These are phyloP conservation scores for Drosophila biarmipes DNA, from an alignment of 1,140 invertebrate genomes.

Conservation along the genomic window DNA sequence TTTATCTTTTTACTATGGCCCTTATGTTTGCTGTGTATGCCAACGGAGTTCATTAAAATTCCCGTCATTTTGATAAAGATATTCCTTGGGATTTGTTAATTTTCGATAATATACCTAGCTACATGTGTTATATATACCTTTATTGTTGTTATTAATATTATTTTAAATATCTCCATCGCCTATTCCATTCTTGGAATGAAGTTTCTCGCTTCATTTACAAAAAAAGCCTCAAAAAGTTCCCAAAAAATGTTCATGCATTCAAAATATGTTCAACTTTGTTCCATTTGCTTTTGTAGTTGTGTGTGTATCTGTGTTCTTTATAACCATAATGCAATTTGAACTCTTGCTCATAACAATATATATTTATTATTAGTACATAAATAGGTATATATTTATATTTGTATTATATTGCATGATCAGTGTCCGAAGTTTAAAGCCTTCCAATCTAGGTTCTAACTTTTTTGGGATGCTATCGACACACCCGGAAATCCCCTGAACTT, in stretches of 20 bases:
- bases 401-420: conserved; percentile 49
- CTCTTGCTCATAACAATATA: conserved; percentile 81
- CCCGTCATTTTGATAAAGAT: conserved; percentile 59
- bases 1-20: conserved; percentile 33
- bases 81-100: conserved; percentile 57
- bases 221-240: conserved; percentile 79
- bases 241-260: conserved; percentile 67
- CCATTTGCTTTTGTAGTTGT: conserved; percentile 69
- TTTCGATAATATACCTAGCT: conserved; percentile 75
- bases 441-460: neutral
- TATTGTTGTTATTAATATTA: conserved; percentile 20
- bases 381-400: conserved; percentile 63
- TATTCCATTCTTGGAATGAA: conserved; percentile 14
- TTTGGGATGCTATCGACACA: neutral
- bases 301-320: conserved; percentile 23
- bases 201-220: conserved; percentile 30
- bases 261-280: conserved; percentile 82
- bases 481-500: neutral
- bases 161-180: conserved; percentile 9
- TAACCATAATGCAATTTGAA: conserved; percentile 79
- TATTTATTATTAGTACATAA: conserved; percentile 68
- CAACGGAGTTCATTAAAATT: conserved; percentile 62
- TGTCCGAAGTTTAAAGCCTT: conserved; percentile 13
- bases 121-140: conserved; percentile 47
- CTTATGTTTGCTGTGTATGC: conserved; percentile 39